Conservation (phyloP, 2,113 vertebrate species). For the Argyrosomus japonicus region DNA sequence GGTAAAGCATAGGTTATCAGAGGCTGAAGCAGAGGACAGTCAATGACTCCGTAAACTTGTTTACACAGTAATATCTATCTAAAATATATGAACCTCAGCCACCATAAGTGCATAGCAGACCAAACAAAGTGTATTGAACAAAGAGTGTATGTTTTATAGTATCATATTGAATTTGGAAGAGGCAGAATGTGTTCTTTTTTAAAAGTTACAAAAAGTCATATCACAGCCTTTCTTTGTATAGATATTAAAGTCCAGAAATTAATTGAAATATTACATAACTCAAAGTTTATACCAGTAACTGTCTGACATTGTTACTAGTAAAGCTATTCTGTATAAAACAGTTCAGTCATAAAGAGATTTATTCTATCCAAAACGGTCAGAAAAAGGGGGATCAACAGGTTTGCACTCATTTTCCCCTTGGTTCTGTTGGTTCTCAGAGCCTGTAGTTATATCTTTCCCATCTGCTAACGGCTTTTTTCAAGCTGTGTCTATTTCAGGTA, state of each 20-base stretch:
- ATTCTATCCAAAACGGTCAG: not conserved
- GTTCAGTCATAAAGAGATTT: not conserved
- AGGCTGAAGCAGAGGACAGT: not conserved
- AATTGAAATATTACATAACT: not conserved
- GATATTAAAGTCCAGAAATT: not conserved
- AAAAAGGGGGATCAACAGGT: not conserved
- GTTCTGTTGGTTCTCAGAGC: constrained; percentile 25
- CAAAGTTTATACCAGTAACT: not conserved
- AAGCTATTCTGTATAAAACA: not conserved
- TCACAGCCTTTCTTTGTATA: not conserved
- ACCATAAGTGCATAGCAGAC: not conserved
- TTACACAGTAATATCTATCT: not conserved
- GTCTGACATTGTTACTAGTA: not conserved
- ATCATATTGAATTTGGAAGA: not conserved
- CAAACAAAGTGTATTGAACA: not conserved
- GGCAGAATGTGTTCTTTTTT: not conserved
- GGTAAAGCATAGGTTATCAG: not conserved
- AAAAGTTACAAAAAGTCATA: not conserved
- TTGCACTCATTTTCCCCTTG: constrained; percentile 4
- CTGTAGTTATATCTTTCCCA: constrained; percentile 36
- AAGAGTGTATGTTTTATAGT: too few relatives aligned
- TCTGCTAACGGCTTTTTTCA: constrained; percentile 38
- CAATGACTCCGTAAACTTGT: not conserved
- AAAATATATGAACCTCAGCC: not conserved
- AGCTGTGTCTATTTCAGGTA: constrained; percentile 71